These are phyloP conservation scores for Pseudorasbora parva DNA, from an alignment of 2,113 vertebrate genomes.

Conservation along the genomic window DNA sequence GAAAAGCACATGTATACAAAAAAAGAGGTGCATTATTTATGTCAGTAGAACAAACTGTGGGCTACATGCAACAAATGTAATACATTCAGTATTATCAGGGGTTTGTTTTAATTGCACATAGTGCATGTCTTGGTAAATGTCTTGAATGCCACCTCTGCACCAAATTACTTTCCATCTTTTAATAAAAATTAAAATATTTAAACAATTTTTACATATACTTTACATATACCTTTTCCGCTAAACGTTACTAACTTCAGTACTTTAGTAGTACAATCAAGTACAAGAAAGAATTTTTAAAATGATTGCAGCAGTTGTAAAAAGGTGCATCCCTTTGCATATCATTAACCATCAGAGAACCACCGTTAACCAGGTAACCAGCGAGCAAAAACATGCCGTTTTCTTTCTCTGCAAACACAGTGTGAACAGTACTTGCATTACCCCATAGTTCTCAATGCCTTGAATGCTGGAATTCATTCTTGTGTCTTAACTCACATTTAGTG, in stretches of 20 bases:
- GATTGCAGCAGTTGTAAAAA: background rate
- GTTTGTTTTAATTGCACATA: no score
- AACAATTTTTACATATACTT: slow-evolving; percentile 25
- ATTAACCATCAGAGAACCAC: background rate
- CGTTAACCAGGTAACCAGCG: background rate
- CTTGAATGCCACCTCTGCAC: background rate
- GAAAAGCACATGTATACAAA: background rate
- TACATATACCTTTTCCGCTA: background rate
- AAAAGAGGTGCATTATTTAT: background rate
- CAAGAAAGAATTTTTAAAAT: slow-evolving; percentile 22
- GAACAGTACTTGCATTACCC: background rate
- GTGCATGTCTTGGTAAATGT: no score
- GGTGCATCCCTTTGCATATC: background rate
- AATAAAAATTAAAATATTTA: slow-evolving; percentile 24
- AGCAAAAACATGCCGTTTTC: background rate
- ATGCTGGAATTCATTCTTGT: background rate
- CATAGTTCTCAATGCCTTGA: background rate
- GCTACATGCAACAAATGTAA: background rate
- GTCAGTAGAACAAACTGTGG: background rate
- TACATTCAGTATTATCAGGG: background rate
- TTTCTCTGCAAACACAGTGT: background rate
- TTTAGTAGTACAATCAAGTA: background rate
- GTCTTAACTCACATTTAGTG: background rate
- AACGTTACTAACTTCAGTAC: background rate
- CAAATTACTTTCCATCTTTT: background rate